phyloP scores from a whole-genome alignment of 2,113 vertebrate species.

The Scartelaos histophorus region DNA sequence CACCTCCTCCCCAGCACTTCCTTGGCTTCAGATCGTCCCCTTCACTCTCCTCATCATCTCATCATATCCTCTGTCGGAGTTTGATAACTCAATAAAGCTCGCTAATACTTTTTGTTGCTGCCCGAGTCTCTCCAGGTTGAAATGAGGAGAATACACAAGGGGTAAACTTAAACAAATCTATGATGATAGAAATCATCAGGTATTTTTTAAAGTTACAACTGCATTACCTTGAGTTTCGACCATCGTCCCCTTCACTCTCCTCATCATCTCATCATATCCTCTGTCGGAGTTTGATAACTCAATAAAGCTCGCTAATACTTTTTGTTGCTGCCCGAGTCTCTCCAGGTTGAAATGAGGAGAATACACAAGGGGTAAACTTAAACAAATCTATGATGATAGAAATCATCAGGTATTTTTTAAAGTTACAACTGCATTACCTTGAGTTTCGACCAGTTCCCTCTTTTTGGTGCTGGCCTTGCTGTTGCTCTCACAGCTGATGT shows the following conservation, averaged over 20 bases:
- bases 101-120: too few relatives aligned
- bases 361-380: background rate
- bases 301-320: too few relatives aligned
- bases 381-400: too few relatives aligned
- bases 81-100: too few relatives aligned
- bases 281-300: too few relatives aligned
- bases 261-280: too few relatives aligned
- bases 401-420: background rate
- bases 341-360: constrained; percentile 2
- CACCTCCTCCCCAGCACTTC: too few relatives aligned
- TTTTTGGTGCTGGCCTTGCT: constrained; percentile 98
- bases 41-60: too few relatives aligned
- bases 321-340: too few relatives aligned
- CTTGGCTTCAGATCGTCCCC: too few relatives aligned
- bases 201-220: background rate
- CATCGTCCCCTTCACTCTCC: constrained; percentile 20
- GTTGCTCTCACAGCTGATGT: constrained; percentile 95
- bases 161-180: background rate
- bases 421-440: constrained; percentile 76
- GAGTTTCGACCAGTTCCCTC: constrained; percentile 88
- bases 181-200: background rate
- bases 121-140: background rate
- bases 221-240: constrained; percentile 89
- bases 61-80: too few relatives aligned
- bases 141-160: background rate